Evolutionary conservation across 2,113 vertebrate genomes (phyloP).

Genomic region (Stercorarius parasiticus): DNA sequence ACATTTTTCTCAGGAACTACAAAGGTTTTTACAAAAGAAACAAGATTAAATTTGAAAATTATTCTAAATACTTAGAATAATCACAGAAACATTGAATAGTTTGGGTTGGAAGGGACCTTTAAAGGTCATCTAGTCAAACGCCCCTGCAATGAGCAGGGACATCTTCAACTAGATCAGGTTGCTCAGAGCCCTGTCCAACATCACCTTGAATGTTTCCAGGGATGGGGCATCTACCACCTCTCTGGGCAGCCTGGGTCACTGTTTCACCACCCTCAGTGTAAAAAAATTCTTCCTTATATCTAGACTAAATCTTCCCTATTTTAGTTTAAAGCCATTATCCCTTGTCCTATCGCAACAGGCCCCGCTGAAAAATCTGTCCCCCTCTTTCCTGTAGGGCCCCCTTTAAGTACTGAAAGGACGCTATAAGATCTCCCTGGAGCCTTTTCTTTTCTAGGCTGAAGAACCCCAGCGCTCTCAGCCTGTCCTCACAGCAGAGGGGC

Average conservation of each 20-base stretch:
- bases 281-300: background rate
- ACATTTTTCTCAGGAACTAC: background rate
- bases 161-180: background rate
- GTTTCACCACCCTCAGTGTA: background rate
- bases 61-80: background rate
- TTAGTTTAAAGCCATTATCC: background rate
- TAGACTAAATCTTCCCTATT: background rate
- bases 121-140: background rate
- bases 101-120: background rate
- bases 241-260: background rate
- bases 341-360: background rate
- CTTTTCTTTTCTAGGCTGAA: background rate
- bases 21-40: background rate
- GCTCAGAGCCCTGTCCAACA: background rate
- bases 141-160: too few relatives aligned
- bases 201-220: background rate
- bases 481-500: background rate
- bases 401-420: too few relatives aligned
- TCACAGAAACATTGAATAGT: accelerated
- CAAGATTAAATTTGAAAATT: background rate
- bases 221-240: background rate
- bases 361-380: background rate
- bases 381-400: background rate
- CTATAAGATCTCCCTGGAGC: background rate
- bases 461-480: background rate